These are phyloP conservation scores for Polymixis lichenea DNA, from an alignment of 2,888 invertebrate genomes.

Conservation along the genomic window DNA sequence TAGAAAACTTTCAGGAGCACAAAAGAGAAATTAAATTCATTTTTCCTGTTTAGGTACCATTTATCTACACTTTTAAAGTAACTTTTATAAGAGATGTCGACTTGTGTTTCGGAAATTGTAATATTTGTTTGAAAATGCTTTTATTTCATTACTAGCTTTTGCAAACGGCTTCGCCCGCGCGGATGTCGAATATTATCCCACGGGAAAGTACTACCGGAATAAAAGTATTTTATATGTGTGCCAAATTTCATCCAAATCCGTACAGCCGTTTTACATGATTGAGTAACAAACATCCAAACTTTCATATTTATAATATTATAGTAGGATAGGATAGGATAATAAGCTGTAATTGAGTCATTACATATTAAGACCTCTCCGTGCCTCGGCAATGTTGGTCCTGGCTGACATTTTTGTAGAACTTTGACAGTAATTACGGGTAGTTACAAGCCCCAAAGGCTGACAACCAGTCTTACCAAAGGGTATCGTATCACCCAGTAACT, in stretches of 20 bases:
- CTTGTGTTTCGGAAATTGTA: slow-evolving; percentile 5
- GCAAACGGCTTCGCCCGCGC: no score
- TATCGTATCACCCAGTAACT: not conserved
- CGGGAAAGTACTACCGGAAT: no score
- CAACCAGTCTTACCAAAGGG: not conserved
- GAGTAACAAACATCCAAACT: no score
- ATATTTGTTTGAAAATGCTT: not conserved
- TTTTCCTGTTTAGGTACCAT: slow-evolving; percentile 8
- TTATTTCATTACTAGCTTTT: not conserved
- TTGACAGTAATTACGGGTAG: not conserved
- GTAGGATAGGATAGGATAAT: not conserved
- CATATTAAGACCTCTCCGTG: not conserved
- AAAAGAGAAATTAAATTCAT: slow-evolving; percentile 18
- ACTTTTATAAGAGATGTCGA: not conserved
- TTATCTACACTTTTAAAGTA: not conserved
- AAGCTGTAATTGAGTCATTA: not conserved
- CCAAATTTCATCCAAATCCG: no score
- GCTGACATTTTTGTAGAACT: not conserved
- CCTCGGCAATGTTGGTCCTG: not conserved
- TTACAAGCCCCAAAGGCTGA: not conserved
- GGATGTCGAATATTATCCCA: no score
- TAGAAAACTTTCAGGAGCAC: slow-evolving; percentile 21
- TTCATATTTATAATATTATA: no score
- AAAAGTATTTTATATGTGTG: no score
- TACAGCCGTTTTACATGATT: no score